These are phyloP conservation scores for Pedetes capensis DNA, from an alignment of 2,113 vertebrate species.

Conservation along the genomic window DNA sequence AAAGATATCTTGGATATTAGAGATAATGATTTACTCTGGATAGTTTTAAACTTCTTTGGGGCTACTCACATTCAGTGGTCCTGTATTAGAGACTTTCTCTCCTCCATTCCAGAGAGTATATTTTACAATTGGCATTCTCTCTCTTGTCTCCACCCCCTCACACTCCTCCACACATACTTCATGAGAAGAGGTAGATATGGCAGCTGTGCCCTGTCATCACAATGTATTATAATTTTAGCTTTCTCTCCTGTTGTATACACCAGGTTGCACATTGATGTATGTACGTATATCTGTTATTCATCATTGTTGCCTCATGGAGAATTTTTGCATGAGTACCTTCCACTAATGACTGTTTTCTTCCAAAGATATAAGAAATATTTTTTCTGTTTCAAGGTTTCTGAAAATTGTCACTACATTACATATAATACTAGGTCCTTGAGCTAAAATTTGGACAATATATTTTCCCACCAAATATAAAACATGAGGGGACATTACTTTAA, in stretches of 20 bases:
- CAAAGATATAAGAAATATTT: not conserved
- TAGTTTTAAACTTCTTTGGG: not conserved
- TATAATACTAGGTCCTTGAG: not conserved
- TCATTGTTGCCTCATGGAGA: not conserved
- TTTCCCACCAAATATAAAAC: not conserved
- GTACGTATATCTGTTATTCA: not conserved
- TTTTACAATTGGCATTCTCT: not conserved
- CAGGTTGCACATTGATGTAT: not conserved
- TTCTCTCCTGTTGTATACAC: not conserved
- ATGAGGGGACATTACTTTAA: not conserved
- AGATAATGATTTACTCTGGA: not conserved
- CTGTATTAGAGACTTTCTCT: not conserved
- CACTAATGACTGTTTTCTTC: too few species aligned
- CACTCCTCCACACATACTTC: too few species aligned
- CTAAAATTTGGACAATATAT: not conserved
- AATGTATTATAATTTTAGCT: not conserved
- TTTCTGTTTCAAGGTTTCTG: not conserved
- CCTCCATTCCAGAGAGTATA: not conserved
- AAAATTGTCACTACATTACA: not conserved
- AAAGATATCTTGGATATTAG: not conserved
- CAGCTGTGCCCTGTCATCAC: too few species aligned
- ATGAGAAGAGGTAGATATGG: not conserved
- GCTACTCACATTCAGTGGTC: not conserved
- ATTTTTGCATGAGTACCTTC: not conserved
- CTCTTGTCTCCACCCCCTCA: too few species aligned